Base-by-base conservation (phyloP, 2,888 invertebrate genomes). In the Apamea monoglypha region DNA sequence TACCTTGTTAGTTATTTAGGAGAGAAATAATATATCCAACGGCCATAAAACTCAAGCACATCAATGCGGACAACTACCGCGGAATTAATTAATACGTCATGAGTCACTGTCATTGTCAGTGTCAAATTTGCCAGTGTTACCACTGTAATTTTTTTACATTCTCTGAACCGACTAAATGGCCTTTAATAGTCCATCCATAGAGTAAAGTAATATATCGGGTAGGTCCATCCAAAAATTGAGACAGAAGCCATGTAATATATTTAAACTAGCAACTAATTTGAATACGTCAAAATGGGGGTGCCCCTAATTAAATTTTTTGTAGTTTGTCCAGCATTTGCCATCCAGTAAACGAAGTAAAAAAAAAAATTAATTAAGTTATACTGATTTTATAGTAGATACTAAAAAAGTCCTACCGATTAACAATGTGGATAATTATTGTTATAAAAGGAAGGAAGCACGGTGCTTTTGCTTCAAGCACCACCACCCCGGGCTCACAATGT, bases 51-150 rank as follows among this genome's bases (percentile, higher is more conserved):
- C 76, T 21, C 47, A 50, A 82, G 63, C 47, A 69, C 68, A 59
- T 47, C 59, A 82, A 69, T 47, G 36, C 6, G 16, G 67, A 47
- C 40, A 64, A 76, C 36, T 53, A 69, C 53, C 81, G 81, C 80
- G 67, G 59, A 14, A 73, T 47, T 63, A 61, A 2, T 29, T 50
- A 32, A 3, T 68, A 68, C 56, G 47, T 80, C 29, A 75, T 76
- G 18, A 53, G 81, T 75, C 74, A 80, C 14, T 70, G 70, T 47
- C 67, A 73, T 8, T 80, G 80, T 77, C 61, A 32, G 4, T 18
- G 32, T 36, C 44, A 69, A 47, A 59, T 63, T 44, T 72, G 21
- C 6, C 21, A 61, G n/a, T 70, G 53, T 14, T 76, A 56, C 59
- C 32, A 47, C 18, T 36, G 32, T 61, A 12, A 7, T 59, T 25